phyloP scores from a whole-genome alignment of 2,797 vertebrate species.

The Discoglossus pictus region DNA sequence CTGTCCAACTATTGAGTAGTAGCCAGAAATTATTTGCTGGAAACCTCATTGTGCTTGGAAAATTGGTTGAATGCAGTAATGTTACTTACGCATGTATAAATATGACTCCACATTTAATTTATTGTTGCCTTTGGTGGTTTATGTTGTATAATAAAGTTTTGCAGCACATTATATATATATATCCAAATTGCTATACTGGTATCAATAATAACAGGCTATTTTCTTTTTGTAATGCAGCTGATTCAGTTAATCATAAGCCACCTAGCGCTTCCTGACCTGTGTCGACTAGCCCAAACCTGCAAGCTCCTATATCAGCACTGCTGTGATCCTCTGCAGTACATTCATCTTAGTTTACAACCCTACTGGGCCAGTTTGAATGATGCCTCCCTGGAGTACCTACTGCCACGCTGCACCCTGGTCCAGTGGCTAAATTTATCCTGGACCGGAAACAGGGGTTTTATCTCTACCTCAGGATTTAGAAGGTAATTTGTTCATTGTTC shows the following conservation, averaged over 20 bases:
- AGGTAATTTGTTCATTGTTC: slow-evolving; percentile 82
- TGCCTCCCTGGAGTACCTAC: slow-evolving; percentile 85
- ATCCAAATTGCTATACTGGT: too few species aligned
- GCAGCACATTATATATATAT: too few species aligned
- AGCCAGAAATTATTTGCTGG: too few species aligned
- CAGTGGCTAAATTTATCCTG: slow-evolving; percentile 98
- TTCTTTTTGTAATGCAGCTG: slow-evolving; percentile 76
- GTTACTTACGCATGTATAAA: too few species aligned
- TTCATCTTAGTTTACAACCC: slow-evolving; percentile 95
- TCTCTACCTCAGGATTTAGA: slow-evolving; percentile 90
- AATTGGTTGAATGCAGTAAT: too few species aligned
- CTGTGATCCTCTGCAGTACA: slow-evolving; percentile 94
- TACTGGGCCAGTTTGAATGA: slow-evolving; percentile 94
- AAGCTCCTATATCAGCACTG: slow-evolving; percentile 95
- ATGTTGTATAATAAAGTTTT: too few species aligned
- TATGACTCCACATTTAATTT: too few species aligned
- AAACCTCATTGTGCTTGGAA: too few species aligned
- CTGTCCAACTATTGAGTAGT: too few species aligned
- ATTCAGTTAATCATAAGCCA: slow-evolving; percentile 97
- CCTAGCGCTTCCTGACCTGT: slow-evolving; percentile 92
- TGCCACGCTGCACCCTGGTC: slow-evolving; percentile 89
- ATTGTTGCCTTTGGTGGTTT: too few species aligned
- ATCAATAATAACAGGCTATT: slow-evolving; percentile 16
- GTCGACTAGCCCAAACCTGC: slow-evolving; percentile 94
- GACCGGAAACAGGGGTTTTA: slow-evolving; percentile 92